Evolutionary conservation across 2,113 vertebrate species (phyloP).

Genomic region (Peromyscus californicus): DNA sequence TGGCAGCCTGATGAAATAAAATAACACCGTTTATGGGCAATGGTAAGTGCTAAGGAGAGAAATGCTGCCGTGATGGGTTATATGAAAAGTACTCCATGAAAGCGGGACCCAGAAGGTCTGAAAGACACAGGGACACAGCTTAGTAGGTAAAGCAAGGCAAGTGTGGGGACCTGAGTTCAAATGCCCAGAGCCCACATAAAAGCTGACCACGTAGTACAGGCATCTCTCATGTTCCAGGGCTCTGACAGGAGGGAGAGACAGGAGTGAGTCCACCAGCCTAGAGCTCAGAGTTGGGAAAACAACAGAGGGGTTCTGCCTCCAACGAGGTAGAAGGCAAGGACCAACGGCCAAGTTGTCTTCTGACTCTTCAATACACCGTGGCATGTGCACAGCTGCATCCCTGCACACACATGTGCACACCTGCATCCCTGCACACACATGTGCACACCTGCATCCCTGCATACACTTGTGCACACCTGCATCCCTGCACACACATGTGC

Average conservation of each 20-base stretch:
- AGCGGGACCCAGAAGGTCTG: neutral
- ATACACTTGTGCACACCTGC: neutral
- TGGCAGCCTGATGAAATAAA: slow-evolving; percentile 13
- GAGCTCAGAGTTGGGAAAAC: neutral
- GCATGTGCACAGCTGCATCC: neutral
- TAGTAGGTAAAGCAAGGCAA: no score
- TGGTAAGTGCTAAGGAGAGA: neutral
- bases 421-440: no score
- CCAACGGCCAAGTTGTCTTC: neutral
- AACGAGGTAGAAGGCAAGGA: neutral
- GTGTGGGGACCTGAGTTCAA: neutral
- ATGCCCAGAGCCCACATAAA: neutral
- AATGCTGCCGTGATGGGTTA: neutral
- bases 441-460: no score
- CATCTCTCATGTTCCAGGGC: no score
- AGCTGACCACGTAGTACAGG: neutral
- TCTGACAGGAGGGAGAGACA: neutral
- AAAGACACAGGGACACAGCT: no score
- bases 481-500: no score
- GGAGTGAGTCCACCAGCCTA: neutral
- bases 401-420: neutral
- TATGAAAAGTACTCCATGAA: neutral
- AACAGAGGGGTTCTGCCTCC: neutral
- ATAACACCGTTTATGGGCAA: neutral
- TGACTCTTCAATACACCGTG: neutral